phyloP scores from a whole-genome alignment of 1,140 invertebrate species.

The Dolichoris vasculosae region DNA sequence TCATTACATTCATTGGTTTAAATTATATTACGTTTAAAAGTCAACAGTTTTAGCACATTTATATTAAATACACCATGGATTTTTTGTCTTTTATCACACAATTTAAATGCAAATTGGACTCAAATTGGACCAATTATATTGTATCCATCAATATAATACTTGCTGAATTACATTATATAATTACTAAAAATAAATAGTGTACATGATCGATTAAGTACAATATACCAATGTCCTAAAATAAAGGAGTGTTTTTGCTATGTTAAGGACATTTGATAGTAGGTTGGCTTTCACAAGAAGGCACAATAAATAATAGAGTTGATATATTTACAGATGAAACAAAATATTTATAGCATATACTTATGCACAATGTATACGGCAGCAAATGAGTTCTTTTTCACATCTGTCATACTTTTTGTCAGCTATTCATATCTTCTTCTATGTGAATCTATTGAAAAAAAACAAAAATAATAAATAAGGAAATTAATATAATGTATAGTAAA shows the following conservation, averaged over 20 bases:
- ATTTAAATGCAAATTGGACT: conserved; percentile 45
- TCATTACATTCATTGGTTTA: too few relatives aligned
- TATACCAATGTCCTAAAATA: conserved; percentile 6
- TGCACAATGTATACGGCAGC: conserved; percentile 18
- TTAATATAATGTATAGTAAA: background rate
- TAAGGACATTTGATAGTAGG: conserved; percentile 28
- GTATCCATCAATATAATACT: conserved; percentile 30
- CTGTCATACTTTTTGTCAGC: conserved; percentile 57
- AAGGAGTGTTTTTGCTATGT: background rate
- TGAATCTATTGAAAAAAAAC: conserved; percentile 60
- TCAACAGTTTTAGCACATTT: conserved; percentile 5
- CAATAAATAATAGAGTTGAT: conserved; percentile 49
- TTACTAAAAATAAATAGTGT: conserved; percentile 32
- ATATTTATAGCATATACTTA: conserved; percentile 34
- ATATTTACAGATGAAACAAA: conserved; percentile 49
- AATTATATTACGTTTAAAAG: conserved; percentile 19
- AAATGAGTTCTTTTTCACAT: background rate
- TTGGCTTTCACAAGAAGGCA: conserved; percentile 45
- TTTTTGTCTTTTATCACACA: conserved; percentile 46
- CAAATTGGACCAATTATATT: conserved; percentile 23
- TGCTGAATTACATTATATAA: conserved; percentile 3
- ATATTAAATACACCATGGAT: conserved; percentile 34
- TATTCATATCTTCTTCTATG: conserved; percentile 64
- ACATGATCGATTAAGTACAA: background rate
- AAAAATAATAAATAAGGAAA: background rate